Percentiles rank a stretch among this genome's conserved stretches.
phyloP scores from a whole-genome alignment of 1,140 invertebrate species.

The Ladona fulva region DNA sequence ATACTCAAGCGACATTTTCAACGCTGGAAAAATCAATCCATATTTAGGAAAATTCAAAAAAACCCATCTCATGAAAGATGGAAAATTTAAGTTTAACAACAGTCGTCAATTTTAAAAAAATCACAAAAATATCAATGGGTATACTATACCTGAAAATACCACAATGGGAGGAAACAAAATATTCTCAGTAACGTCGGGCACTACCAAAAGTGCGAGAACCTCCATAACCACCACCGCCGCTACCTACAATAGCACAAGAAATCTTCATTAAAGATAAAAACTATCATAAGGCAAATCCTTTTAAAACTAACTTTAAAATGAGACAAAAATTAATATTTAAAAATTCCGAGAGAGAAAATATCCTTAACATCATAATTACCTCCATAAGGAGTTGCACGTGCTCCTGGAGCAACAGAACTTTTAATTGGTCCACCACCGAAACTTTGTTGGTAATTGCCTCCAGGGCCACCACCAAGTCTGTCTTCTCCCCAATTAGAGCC shows the following conservation, averaged over 20 bases:
- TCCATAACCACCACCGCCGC: neutral
- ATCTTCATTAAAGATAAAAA: neutral
- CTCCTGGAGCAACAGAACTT: neutral
- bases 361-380: neutral
- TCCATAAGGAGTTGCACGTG: neutral
- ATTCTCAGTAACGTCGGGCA: neutral
- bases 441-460: neutral
- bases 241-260: neutral
- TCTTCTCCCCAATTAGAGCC: neutral
- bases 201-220: neutral
- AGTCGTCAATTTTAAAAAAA: no score
- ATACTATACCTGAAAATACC: neutral
- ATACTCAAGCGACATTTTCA: no score
- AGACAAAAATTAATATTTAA: no score
- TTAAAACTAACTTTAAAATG: neutral
- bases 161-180: neutral
- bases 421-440: neutral
- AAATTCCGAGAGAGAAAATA: no score
- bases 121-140: no score
- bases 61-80: no score
- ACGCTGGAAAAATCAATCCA: no score
- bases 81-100: no score
- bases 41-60: no score
- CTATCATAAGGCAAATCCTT: neutral
- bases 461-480: neutral